Evolutionary conservation across 1,140 invertebrate genomes (phyloP).

Genomic region (Drosophila pallidifrons): DNA sequence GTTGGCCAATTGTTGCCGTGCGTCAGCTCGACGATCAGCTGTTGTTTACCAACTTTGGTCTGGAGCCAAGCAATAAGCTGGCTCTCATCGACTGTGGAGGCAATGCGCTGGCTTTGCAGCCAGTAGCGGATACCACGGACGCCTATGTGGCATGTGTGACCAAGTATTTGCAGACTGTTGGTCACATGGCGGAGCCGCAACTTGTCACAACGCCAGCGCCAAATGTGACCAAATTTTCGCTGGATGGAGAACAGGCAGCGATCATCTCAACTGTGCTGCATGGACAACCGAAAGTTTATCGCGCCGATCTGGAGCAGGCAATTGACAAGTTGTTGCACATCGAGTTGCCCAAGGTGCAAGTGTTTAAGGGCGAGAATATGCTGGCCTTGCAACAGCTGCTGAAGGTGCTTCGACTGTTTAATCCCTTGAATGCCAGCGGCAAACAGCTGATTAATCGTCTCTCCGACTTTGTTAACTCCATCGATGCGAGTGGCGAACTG

Average conservation of each 20-base stretch:
- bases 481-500: conserved; percentile 4
- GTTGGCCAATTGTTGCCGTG: conserved; percentile 25
- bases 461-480: conserved; percentile 11
- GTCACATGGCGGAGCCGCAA: neutral
- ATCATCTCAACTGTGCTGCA: conserved; percentile 44
- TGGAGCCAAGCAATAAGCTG: conserved; percentile 12
- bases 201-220: conserved; percentile 1
- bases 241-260: conserved; percentile 42
- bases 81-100: conserved; percentile 32
- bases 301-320: conserved; percentile 64
- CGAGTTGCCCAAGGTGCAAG: conserved; percentile 51
- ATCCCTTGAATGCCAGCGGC: conserved; percentile 49
- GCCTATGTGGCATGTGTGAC: conserved; percentile 34
- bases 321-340: conserved; percentile 65
- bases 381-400: conserved; percentile 41
- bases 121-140: neutral
- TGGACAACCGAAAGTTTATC: conserved; percentile 33
- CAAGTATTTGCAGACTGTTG: conserved; percentile 10
- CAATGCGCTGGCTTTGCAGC: neutral
- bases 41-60: conserved; percentile 38
- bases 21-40: conserved; percentile 23
- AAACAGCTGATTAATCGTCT: conserved; percentile 31
- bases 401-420: conserved; percentile 25
- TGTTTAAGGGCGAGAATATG: conserved; percentile 34
- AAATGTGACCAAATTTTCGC: neutral